Percentiles rank a stretch among this genome's conserved stretches.
These are phyloP conservation scores for Hystrix cristata DNA, from an alignment of 2,113 vertebrate species.

Conservation along the genomic window DNA sequence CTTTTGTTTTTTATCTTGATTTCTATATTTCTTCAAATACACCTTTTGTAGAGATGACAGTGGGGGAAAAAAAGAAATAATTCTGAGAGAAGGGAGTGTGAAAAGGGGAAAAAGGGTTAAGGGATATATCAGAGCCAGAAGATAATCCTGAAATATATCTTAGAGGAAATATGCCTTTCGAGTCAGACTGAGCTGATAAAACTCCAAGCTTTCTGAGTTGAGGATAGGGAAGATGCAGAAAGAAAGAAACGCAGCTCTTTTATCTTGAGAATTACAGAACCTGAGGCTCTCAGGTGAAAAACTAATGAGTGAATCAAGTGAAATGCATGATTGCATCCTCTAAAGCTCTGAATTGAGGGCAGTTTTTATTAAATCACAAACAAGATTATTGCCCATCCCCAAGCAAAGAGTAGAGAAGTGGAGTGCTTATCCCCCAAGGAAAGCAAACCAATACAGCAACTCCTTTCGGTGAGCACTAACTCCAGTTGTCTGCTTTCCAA, in stretches of 20 bases:
- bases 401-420: constrained; percentile 58
- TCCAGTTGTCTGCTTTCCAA: background rate
- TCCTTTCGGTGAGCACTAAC: constrained; percentile 47
- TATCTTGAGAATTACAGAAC: constrained; percentile 67
- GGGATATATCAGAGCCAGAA: constrained; percentile 44
- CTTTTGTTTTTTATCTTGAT: constrained; percentile 59
- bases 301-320: constrained; percentile 82
- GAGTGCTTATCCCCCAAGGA: constrained; percentile 63
- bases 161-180: constrained; percentile 56
- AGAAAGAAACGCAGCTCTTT: constrained; percentile 10
- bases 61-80: background rate
- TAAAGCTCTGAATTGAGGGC: constrained; percentile 73
- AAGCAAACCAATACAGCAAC: constrained; percentile 66
- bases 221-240: background rate
- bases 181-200: constrained; percentile 55
- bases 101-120: constrained; percentile 27
- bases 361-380: constrained; percentile 82
- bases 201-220: background rate
- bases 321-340: constrained; percentile 78
- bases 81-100: background rate
- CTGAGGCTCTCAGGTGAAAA: constrained; percentile 78
- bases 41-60: background rate
- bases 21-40: constrained; percentile 56
- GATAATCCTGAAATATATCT: constrained; percentile 47
- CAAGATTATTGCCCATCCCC: constrained; percentile 73